Base-by-base conservation (phyloP, 2,888 invertebrate genomes). In the Parnassius mnemosyne region DNA sequence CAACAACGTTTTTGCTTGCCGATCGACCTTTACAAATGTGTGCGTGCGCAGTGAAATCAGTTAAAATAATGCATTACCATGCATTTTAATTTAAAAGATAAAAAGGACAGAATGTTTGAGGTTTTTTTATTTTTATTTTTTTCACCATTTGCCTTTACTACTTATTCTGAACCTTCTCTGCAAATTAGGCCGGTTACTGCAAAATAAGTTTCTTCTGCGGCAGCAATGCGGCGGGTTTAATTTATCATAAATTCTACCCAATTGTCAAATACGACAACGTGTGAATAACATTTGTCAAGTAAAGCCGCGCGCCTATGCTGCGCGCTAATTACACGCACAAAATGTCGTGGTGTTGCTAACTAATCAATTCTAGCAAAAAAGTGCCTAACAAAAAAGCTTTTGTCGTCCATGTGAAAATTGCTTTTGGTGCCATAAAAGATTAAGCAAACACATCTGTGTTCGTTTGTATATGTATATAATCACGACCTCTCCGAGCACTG, bases 401-500 rank as follows among this genome's bases (percentile, higher is more conserved):
- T 87, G 73, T 81, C 86, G 79, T 69, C 61, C 64, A 79, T 62
- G 72, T 79, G 85, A 85, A 80, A 85, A 85, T 85, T 84, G 73
- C 63, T 73, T 70, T 69, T 71, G 74, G 72, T 74, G 64, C 57
- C 64, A 66, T 60, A 63, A 66, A 62, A 68, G 66, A 68, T 63
- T 68, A 71, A 62, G 49, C 13, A 71, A 71, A 72, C 65, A 70
- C 61, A 66, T 68, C 56, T 65, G 68, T 66, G 66, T 67, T 73
- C 47, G 57, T 47, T 52, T 57, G 60, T 55, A 47, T 42, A 3
- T 13, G 49, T 25, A 34, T 59, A 25, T 60, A 12, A 50, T 53
- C 55, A 53, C 59, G 63, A 59, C 52, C 63, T 63, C 25, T 13
- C 25, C 13, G 25, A 51, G 43, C 42, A 47, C 41, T 12, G 56